phyloP scores from a whole-genome alignment of 2,113 vertebrate genomes.

The Blennius ocellaris region DNA sequence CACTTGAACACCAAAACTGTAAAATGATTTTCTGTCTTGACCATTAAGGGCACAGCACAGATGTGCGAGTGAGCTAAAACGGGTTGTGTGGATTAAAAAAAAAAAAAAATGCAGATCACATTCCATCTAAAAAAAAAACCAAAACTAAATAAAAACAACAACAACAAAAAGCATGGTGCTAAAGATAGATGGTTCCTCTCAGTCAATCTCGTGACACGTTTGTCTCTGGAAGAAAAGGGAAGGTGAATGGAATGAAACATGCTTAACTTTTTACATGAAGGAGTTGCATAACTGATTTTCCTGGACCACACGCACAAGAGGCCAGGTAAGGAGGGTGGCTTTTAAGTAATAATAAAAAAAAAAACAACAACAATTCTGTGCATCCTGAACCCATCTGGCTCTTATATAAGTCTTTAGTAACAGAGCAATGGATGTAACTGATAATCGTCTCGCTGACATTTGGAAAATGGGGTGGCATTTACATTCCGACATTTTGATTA shows the following conservation, averaged over 20 bases:
- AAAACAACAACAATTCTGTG: slow-evolving; percentile 24
- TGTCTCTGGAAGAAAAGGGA: slow-evolving; percentile 16
- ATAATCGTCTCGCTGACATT: slow-evolving; percentile 55
- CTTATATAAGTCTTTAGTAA: slow-evolving; percentile 53
- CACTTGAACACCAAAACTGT: slow-evolving; percentile 30
- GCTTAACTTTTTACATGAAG: slow-evolving; percentile 36
- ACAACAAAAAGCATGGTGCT: background rate
- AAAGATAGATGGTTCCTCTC: too few relatives aligned
- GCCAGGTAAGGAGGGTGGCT: slow-evolving; percentile 43
- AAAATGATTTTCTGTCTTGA: slow-evolving; percentile 19
- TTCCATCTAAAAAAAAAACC: background rate
- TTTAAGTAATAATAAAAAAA: slow-evolving; percentile 35
- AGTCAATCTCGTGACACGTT: background rate
- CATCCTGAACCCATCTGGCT: slow-evolving; percentile 47
- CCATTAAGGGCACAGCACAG: background rate
- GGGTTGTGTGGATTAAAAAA: background rate
- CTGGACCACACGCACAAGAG: slow-evolving; percentile 33
- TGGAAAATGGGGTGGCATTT: slow-evolving; percentile 17
- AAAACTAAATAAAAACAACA: too few relatives aligned
- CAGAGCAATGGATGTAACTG: slow-evolving; percentile 40
- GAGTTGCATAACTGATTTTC: slow-evolving; percentile 59
- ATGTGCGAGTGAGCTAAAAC: background rate
- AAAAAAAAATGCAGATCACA: background rate
- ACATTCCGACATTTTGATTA: too few relatives aligned
- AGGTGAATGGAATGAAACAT: slow-evolving; percentile 34